Evolutionary conservation across 2,888 invertebrate species (phyloP).

Genomic region (Nycteola revayana): DNA sequence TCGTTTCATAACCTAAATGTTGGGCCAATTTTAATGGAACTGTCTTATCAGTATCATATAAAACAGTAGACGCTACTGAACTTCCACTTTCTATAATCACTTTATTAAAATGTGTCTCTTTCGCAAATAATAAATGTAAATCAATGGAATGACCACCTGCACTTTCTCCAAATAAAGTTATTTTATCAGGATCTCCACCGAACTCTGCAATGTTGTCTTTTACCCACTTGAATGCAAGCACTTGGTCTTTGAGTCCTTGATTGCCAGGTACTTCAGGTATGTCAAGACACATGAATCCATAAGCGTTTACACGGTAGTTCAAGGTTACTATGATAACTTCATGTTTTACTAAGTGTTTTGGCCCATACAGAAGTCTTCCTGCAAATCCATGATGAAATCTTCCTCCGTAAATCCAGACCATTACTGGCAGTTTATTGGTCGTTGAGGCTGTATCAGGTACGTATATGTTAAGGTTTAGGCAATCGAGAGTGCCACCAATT

Average conservation of each 20-base stretch:
- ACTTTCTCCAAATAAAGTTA: slow-evolving; percentile 51
- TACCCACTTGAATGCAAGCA: slow-evolving; percentile 51
- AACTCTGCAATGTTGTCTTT: slow-evolving; percentile 51
- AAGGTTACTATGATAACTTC: slow-evolving; percentile 51
- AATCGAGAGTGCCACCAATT: slow-evolving; percentile 41
- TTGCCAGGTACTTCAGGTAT: slow-evolving; percentile 51
- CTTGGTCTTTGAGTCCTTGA: slow-evolving; percentile 58
- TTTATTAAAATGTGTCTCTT: slow-evolving; percentile 42
- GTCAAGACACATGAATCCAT: slow-evolving; percentile 58
- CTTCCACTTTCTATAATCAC: slow-evolving; percentile 51
- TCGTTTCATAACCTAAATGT: slow-evolving; percentile 34
- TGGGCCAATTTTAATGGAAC: slow-evolving; percentile 43
- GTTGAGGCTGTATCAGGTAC: slow-evolving; percentile 41
- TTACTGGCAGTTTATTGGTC: slow-evolving; percentile 44
- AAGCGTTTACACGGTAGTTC: slow-evolving; percentile 52
- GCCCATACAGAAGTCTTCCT: slow-evolving; percentile 34
- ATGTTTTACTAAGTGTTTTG: slow-evolving; percentile 47
- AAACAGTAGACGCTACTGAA: slow-evolving; percentile 31
- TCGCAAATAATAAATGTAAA: slow-evolving; percentile 43
- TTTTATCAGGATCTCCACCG: slow-evolving; percentile 48
- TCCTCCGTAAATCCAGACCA: slow-evolving; percentile 54
- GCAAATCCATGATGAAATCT: slow-evolving; percentile 36
- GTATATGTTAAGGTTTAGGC: slow-evolving; percentile 48
- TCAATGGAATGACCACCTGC: slow-evolving; percentile 51
- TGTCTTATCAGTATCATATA: slow-evolving; percentile 34